Conservation (phyloP, 92 coral and sea anemone genomes). For the Porites rus region DNA sequence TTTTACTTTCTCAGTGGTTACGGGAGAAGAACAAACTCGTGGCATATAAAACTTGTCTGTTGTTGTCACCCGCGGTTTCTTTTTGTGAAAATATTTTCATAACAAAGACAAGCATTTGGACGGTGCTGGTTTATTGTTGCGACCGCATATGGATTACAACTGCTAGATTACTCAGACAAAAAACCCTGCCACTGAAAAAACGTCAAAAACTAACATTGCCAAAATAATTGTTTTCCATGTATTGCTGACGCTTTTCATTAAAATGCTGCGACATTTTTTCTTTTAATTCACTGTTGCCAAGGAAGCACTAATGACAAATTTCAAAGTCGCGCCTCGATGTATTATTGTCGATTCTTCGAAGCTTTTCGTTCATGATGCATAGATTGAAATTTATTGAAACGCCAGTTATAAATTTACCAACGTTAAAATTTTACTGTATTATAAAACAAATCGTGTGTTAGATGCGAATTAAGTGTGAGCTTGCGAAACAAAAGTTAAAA, state of each 20-base stretch:
- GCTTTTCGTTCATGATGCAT: too few relatives aligned
- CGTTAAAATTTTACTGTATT: neutral
- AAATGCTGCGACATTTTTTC: conserved; percentile 13
- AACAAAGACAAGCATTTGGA: conserved; percentile 37
- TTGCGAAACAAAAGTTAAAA: neutral
- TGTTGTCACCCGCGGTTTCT: conserved; percentile 19
- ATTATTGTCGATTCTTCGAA: neutral
- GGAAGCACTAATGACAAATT: conserved; percentile 4
- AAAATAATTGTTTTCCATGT: conserved; percentile 30
- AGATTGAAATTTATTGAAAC: too few relatives aligned
- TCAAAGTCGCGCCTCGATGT: neutral
- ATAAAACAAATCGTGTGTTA: neutral
- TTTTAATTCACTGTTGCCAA: neutral
- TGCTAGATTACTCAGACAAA: conserved; percentile 21
- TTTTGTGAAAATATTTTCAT: conserved; percentile 48
- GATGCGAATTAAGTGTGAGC: neutral
- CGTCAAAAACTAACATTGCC: neutral
- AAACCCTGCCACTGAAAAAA: conserved; percentile 11
- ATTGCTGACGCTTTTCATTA: conserved; percentile 34
- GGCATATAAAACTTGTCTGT: neutral
- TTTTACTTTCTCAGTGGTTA: conserved; percentile 11
- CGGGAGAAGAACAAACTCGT: neutral
- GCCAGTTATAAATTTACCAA: too few relatives aligned
- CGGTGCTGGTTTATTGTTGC: conserved; percentile 18
- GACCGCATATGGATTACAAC: conserved; percentile 38